A percentile compares a stretch with the other conserved stretches of the same genome.
phyloP scores from a whole-genome alignment of 2,888 invertebrate species.

The Hydrotaea diabolus region DNA sequence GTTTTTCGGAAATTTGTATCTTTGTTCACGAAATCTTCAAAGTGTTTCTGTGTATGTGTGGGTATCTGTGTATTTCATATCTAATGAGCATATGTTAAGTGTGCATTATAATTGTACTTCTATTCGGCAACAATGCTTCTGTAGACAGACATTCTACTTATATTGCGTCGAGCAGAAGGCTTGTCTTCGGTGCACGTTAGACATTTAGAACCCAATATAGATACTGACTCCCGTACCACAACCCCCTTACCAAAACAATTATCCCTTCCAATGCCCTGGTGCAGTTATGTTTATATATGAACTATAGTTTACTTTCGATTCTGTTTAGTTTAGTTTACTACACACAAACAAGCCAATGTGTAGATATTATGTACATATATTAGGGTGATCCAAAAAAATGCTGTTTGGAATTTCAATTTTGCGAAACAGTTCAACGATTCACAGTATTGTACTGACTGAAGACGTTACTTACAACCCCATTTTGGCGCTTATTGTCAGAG shows the following conservation, averaged over 20 bases:
- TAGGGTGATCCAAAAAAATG: too few relatives aligned
- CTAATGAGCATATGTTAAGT: constrained; percentile 11
- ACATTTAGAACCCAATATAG: neutral
- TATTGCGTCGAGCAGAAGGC: neutral
- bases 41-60: neutral
- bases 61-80: constrained; percentile 2
- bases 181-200: neutral
- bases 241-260: neutral
- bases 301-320: constrained; percentile 21
- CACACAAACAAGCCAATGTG: neutral
- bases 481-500: too few relatives aligned
- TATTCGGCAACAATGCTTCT: constrained; percentile 7
- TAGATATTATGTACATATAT: too few relatives aligned
- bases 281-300: neutral
- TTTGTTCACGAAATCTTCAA: neutral
- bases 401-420: too few relatives aligned
- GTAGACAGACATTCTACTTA: neutral
- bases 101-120: constrained; percentile 30
- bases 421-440: too few relatives aligned
- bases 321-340: constrained; percentile 9
- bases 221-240: neutral
- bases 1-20: neutral
- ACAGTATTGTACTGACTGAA: too few relatives aligned
- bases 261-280: neutral
- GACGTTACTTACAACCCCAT: too few relatives aligned